Evolutionary conservation across 2,113 vertebrate genomes (phyloP), one percentile per base, ranked within the genome.

Genomic region (Boulengerochromis microlepis): DNA sequence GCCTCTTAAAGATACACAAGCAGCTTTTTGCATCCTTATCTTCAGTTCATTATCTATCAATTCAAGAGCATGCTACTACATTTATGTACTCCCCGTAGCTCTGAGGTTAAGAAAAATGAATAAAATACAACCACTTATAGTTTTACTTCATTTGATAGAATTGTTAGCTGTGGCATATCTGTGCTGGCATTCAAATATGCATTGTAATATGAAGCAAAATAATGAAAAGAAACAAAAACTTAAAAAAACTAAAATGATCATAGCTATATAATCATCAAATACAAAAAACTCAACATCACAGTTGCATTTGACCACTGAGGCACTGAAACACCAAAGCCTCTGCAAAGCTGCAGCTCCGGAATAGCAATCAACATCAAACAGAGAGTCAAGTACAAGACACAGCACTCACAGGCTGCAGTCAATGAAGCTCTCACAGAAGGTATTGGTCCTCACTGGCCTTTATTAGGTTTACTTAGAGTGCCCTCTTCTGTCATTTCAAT

Each of bases 1-100:
- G 87, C 91, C 89, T 96, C 94, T 95, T 95, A 95, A 95, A 95
- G 90, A 89, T 26, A 93, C 93, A 96, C 83, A 76, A 85, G 83
- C 91, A 87, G 33, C 81, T 52, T 87, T 92, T 57, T n/a, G 26
- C 69, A 84, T 90, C 82, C 84, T 87, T 86, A 64, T 86, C 22
- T 69, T 83, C 16, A 78, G 18, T 78, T 78, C 45, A 78, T 6
- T 78, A 78, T 33, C 74, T 78, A 31, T 61, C 40, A 83, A 24
- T 83, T 74, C 66, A 50, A 40, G 31, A 81, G 31, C 15, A 53
- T 81, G 61, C 8, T 56, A 16, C 29, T 12, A 42, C n/a, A 31
- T 81, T 42, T 40, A 24, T 84, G n/a, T 82, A 18, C 54, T 74
- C 40, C 5, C 83, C 2, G 38, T 50, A 76, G 40, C 13, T 47